phyloP scores from a whole-genome alignment of 2,797 vertebrate species.

The Phyllotis vaccarum region DNA sequence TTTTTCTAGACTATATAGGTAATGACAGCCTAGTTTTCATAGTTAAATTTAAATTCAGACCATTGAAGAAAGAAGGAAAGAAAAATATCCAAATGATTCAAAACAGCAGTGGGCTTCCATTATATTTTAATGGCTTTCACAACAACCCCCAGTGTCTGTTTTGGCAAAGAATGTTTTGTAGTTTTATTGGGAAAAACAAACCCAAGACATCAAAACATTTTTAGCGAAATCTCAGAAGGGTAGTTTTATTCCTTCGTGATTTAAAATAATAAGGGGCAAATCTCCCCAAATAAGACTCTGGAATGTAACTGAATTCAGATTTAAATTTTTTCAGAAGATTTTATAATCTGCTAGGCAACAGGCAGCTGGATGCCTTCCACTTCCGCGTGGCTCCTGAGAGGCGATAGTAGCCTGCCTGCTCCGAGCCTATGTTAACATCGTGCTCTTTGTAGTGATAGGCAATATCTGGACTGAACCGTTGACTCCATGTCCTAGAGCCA shows the following conservation, averaged over 20 bases:
- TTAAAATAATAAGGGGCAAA: constrained; percentile 68
- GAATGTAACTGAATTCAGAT: constrained; percentile 47
- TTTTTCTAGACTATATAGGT: constrained; percentile 62
- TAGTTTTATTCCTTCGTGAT: constrained; percentile 62
- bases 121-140: constrained; percentile 82
- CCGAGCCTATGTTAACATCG: too few species aligned
- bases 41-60: constrained; percentile 65
- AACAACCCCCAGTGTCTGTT: constrained; percentile 78
- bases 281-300: constrained; percentile 9
- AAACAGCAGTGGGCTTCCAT: constrained; percentile 74
- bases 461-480: neutral
- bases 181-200: constrained; percentile 82
- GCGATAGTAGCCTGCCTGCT: neutral
- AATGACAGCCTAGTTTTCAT: constrained; percentile 53
- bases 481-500: neutral
- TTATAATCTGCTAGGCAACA: neutral
- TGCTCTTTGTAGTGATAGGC: neutral
- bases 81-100: constrained; percentile 68
- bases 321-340: constrained; percentile 55
- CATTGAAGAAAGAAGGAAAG: neutral
- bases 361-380: neutral
- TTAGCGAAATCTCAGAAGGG: constrained; percentile 68
- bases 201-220: constrained; percentile 80
- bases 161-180: constrained; percentile 76
- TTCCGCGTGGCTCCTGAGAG: rapidly evolving